A percentile compares a stretch with the other conserved stretches of the same genome.
phyloP scores from a whole-genome alignment of 2,797 vertebrate genomes.

The Mus caroli region DNA sequence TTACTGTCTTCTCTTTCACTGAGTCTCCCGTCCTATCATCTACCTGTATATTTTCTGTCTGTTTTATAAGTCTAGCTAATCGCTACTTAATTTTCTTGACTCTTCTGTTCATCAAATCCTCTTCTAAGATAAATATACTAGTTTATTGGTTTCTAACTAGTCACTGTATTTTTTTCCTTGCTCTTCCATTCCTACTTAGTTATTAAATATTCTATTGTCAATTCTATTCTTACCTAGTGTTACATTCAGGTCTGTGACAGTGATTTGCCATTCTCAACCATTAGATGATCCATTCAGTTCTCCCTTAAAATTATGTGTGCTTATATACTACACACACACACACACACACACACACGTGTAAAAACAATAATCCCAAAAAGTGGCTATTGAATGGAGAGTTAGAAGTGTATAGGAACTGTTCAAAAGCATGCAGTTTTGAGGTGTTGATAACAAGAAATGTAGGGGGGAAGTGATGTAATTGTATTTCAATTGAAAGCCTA shows the following conservation, averaged over 20 bases:
- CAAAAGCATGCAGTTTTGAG: neutral
- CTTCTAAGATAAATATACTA: neutral
- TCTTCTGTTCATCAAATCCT: neutral
- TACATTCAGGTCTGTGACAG: neutral
- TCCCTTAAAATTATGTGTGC: neutral
- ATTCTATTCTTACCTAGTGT: neutral
- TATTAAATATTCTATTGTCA: neutral
- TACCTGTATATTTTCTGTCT: neutral
- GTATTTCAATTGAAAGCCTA: neutral
- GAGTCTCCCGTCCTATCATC: too few species aligned
- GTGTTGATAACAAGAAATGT: neutral
- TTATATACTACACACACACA: neutral
- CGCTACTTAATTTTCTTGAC: neutral
- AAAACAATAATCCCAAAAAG: neutral
- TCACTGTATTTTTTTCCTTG: neutral
- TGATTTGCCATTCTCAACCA: neutral
- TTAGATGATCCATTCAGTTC: neutral
- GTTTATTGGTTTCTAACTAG: neutral
- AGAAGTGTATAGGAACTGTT: too few species aligned
- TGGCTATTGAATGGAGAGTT: neutral
- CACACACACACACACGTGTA: too few species aligned
- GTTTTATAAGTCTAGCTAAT: too few species aligned
- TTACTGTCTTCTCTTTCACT: neutral
- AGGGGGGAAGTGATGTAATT: neutral
- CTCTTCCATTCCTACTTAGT: neutral